Evolutionary conservation across 2,888 invertebrate genomes (phyloP).

Genomic region (Latrodectus hesperus): DNA sequence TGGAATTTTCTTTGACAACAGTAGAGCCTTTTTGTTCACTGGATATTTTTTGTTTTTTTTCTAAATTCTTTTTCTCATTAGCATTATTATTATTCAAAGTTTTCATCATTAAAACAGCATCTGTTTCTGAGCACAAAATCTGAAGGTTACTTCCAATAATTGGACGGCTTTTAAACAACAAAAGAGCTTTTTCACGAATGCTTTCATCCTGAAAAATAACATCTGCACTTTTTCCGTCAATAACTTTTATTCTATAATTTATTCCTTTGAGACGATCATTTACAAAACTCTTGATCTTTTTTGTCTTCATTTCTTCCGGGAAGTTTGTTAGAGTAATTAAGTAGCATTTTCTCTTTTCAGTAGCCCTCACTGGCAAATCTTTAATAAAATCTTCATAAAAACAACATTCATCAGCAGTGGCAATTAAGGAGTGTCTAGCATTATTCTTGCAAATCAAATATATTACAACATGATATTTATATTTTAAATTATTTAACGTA

Average conservation of each 20-base stretch:
- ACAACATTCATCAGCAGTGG: conserved; percentile 45
- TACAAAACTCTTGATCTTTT: conserved; percentile 23
- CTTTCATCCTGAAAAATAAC: conserved; percentile 35
- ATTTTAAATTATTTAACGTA: conserved; percentile 55
- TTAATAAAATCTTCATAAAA: conserved; percentile 56
- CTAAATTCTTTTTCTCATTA: background rate
- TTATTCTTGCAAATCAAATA: conserved; percentile 60
- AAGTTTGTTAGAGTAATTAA: conserved; percentile 43
- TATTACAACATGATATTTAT: conserved; percentile 61
- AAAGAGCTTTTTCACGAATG: conserved; percentile 39
- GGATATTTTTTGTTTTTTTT: conserved; percentile 5
- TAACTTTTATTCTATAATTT: conserved; percentile 30
- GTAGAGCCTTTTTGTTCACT: background rate
- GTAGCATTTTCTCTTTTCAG: conserved; percentile 8
- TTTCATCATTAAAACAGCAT: background rate
- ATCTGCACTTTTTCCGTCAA: background rate
- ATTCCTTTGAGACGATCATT: conserved; percentile 25
- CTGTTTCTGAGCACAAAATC: conserved; percentile 3
- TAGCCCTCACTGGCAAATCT: conserved; percentile 21
- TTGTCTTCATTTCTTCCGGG: conserved; percentile 5
- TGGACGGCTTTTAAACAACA: conserved; percentile 12
- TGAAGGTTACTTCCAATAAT: conserved; percentile 12
- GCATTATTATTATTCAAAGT: background rate
- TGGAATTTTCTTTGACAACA: background rate
- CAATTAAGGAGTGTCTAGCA: conserved; percentile 45